Base-by-base conservation (phyloP, 1,140 invertebrate species). In the Drosophila jambulina region DNA sequence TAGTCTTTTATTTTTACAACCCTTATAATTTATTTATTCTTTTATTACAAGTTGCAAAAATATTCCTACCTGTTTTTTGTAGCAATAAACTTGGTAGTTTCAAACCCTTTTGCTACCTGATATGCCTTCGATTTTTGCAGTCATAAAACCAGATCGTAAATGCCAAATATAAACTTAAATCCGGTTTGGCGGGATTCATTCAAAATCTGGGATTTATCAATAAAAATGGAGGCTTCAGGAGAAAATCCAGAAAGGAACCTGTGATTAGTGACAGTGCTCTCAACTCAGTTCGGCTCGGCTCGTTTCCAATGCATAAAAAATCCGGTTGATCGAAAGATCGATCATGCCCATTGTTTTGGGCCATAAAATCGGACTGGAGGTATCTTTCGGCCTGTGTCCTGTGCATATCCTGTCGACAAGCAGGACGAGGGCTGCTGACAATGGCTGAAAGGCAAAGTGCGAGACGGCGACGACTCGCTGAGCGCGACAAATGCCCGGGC, bases 171-270 rank as follows among this genome's bases (percentile, higher is more conserved):
- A 49, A 68, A 76, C 17, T 54, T 71, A 72, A 78, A 42, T 78
- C 75, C 75, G 57, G 53, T 67, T 49, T 13, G n/a, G 53, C 27
- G 6, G 60, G 84, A 88, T 81, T 88, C 85, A 90, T 90, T 90
- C 85, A 78, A 90, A 87, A 88, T 78, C 84, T 81, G 56, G 61
- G 76, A 62, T 68, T 88, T 88, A 90, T 88, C 80, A 88, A 88
- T 88, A 87, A 80, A 87, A 83, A 61, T 56, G 43, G 49, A 62
- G 84, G 57, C 65, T 87, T 78, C 57, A 10, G 74, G 32, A 21
- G 60, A 75, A 59, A 51, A 10, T 0, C 19, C 34, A 7, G 32
- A 40, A 75, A 36, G 43, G 61, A 38, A 36, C 54, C 69, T 63
- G 69, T 56, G 69, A 62, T 74, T 68, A 60, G 63, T 56, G 56